phyloP scores from a whole-genome alignment of 2,113 vertebrate genomes.

The Verasper variegatus region DNA sequence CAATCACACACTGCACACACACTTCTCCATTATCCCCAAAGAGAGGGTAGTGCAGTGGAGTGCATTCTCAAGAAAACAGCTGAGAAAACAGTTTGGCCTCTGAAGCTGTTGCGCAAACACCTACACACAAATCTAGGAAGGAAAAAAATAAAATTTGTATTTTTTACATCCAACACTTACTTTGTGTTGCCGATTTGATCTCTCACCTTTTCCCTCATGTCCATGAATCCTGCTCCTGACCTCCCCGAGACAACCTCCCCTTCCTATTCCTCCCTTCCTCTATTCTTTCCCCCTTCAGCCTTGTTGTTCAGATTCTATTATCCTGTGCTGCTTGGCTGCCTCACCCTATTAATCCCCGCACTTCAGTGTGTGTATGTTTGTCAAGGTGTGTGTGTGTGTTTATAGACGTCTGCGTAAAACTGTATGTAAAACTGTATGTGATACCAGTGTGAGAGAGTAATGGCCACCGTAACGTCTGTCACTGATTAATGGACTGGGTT shows the following conservation, averaged over 20 bases:
- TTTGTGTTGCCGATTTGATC: slow-evolving; percentile 24
- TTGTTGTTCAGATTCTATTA: slow-evolving; percentile 75
- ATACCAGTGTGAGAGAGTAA: slow-evolving; percentile 34
- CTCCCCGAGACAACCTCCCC: slow-evolving; percentile 20
- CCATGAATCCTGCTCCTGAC: slow-evolving; percentile 22
- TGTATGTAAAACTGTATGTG: slow-evolving; percentile 33
- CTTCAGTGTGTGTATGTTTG: slow-evolving; percentile 9
- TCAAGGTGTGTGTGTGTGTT: background rate
- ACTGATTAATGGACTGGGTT: slow-evolving; percentile 63
- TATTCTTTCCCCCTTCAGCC: slow-evolving; percentile 38
- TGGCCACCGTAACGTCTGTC: slow-evolving; percentile 29
- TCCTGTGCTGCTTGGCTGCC: slow-evolving; percentile 60
- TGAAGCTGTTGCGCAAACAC: slow-evolving; percentile 30
- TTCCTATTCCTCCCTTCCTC: slow-evolving; percentile 29
- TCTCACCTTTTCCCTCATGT: slow-evolving; percentile 14
- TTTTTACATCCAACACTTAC: slow-evolving; percentile 7
- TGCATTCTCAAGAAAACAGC: slow-evolving; percentile 34
- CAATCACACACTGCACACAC: slow-evolving; percentile 8
- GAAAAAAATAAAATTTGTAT: slow-evolving; percentile 5
- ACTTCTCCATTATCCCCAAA: slow-evolving; percentile 40
- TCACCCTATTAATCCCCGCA: slow-evolving; percentile 59
- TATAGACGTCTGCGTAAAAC: slow-evolving; percentile 26
- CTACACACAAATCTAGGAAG: background rate
- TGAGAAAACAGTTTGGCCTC: slow-evolving; percentile 52
- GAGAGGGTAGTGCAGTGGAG: slow-evolving; percentile 24